Evolutionary conservation across 2,113 vertebrate genomes (phyloP).

Genomic region (Emydura subglobosa): DNA sequence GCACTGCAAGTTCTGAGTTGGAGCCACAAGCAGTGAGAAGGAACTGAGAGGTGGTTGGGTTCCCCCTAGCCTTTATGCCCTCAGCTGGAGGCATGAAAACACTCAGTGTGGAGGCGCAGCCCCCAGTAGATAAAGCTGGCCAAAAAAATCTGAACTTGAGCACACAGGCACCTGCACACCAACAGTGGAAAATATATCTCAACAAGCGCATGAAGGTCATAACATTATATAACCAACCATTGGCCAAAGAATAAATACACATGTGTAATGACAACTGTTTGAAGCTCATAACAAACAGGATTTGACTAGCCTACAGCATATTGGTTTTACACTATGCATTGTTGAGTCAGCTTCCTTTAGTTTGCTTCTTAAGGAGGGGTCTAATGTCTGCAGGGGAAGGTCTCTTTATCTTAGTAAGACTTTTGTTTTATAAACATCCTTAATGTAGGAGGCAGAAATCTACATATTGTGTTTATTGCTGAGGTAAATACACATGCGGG

Average conservation of each 20-base stretch:
- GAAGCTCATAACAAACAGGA: not conserved
- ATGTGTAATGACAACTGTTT: not conserved
- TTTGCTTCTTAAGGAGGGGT: not conserved
- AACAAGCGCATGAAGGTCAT: not conserved
- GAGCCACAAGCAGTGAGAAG: not conserved
- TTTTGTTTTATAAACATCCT: constrained; percentile 26
- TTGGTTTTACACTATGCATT: not conserved
- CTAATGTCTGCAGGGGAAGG: not conserved
- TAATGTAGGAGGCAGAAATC: not conserved
- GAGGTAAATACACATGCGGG: not conserved
- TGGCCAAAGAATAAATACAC: not conserved
- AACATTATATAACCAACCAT: not conserved
- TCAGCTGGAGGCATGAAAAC: not conserved
- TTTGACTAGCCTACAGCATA: not conserved
- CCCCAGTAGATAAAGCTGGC: not conserved
- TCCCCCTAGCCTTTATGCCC: not conserved
- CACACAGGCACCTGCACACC: not conserved
- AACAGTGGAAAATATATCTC: not conserved
- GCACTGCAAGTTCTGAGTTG: not conserved
- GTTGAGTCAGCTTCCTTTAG: not conserved
- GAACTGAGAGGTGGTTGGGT: not conserved
- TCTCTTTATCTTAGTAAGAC: not conserved
- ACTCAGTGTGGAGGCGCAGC: not conserved
- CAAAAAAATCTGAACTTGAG: not conserved
- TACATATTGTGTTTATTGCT: not conserved